Evolutionary conservation across 2,113 vertebrate genomes (phyloP), one percentile per base, ranked within the genome.

Genomic region (Tetrao urogallus): DNA sequence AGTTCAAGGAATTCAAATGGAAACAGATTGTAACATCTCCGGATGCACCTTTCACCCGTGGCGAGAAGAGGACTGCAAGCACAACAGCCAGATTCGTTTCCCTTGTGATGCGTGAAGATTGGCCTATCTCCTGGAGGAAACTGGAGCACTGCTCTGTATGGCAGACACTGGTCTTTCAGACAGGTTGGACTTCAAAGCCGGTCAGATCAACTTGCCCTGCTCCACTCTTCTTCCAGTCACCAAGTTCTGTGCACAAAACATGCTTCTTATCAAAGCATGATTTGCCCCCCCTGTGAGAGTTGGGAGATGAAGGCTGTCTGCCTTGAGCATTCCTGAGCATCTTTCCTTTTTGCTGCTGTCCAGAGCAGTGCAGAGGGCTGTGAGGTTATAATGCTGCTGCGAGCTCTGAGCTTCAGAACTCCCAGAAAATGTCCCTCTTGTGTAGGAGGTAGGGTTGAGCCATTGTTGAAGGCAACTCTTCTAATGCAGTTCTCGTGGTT

Each of bases 141-240:
- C 1, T 34, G 11, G 54, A 43, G 48, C 0, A 0, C 47, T 64
- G 43, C 21, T 71, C 1, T 4, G 4, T 0, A 0, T 27, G 81
- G 34, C 83, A 81, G 61, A 61, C 77, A 27, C 38, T 42, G 34
- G 15, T 28, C 60, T 63, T 34, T 28, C 14, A 15, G 45, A 47
- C 58, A 58, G 61, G 38, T 48, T 6, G 17, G 83, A 40, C 69
- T 82, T 67, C 32, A 42, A 32, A 83, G 34, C 57, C 5, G 25
- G 8, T 65, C 2, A 2, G 11, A 24, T 48, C 80, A 77, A 17
- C 57, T 82, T 45, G 20, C 19, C 19, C 13, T 11, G 74, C 24
- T 67, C 38, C 4, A 3, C 8, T 82, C 25, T 22, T 58, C 70
- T 56, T 61, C 69, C 67, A 48, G 30, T 57, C 52, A 60, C n/a